Evolutionary conservation across 2,888 invertebrate genomes (phyloP), one percentile per base, ranked within the genome.

Genomic region (Campoletis raptor): DNA sequence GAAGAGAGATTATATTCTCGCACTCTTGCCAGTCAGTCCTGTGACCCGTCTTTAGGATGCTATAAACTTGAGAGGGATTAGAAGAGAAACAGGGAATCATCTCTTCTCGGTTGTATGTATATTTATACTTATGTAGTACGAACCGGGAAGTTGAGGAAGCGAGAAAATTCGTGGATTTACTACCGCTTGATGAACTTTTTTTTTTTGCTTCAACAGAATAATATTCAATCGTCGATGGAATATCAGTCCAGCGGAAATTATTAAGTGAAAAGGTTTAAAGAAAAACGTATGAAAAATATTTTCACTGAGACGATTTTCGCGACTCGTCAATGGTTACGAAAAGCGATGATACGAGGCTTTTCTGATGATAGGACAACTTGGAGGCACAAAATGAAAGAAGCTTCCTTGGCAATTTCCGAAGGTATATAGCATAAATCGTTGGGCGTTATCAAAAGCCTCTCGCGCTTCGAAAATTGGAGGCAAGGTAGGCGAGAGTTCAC

Each of bases 321-420:
- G 81, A 83, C 82, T 87, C 5, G 73, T 40, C 36, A 66, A 36
- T 37, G 52, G 37, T 40, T 42, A 66, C 12, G 52, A 67, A 72
- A 72, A 74, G 73, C 42, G 52, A 85, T 79, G 81, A 81, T 72
- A 81, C 70, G 57, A 70, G 30, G 30, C 6, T 48, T 45, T 30
- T 30, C 45, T n/a, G 81, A 73, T 52, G 48, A 52, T 52, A 24
- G n/a, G 72, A 52, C 79, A 78, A 77, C 69, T 66, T 84, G 77
- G 64, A 82, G 64, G 52, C 84, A 83, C 84, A 88, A 88, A 89
- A 89, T 88, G 90, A 89, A 89, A 89, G 85, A 89, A 85, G 77
- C 83, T 90, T 91, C 88, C 90, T 88, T 88, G 64, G 88, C 87
- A 91, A 91, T 90, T 90, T 91, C 89, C 89, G 90, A 89, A 45